phyloP scores from a whole-genome alignment of 2,797 vertebrate species.

The Pterois miles region DNA sequence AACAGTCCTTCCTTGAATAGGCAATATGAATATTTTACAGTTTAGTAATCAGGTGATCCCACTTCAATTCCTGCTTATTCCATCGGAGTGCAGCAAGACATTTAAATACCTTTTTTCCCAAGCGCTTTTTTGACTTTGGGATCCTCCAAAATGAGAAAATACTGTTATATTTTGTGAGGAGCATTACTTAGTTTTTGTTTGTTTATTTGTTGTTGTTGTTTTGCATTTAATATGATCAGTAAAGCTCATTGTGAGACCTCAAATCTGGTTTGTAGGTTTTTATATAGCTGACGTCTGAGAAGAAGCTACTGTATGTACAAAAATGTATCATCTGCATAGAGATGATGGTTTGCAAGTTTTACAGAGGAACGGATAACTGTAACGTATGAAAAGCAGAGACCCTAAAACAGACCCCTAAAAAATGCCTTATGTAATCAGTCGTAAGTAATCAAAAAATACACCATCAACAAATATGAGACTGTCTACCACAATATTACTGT shows the following conservation, averaged over 20 bases:
- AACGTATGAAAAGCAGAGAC: background rate
- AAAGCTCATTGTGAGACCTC: background rate
- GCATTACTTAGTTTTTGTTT: background rate
- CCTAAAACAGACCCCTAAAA: background rate
- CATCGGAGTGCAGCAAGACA: background rate
- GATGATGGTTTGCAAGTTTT: background rate
- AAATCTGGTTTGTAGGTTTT: background rate
- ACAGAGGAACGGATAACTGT: background rate
- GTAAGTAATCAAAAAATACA: background rate
- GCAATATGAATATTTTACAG: background rate
- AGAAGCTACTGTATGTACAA: background rate
- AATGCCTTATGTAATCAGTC: background rate
- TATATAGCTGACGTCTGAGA: background rate
- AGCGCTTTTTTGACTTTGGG: background rate
- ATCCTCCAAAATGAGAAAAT: background rate
- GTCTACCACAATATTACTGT: background rate
- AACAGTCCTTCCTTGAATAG: too few relatives aligned
- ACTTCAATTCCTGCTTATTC: background rate
- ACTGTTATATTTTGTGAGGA: background rate
- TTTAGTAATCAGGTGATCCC: background rate
- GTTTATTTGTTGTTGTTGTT: background rate
- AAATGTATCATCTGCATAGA: constrained; percentile 1
- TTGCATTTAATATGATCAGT: background rate
- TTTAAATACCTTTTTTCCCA: rapidly evolving
- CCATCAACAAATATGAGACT: background rate